Conservation (phyloP, 2,888 invertebrate species). For the Platycnemis pennipes region DNA sequence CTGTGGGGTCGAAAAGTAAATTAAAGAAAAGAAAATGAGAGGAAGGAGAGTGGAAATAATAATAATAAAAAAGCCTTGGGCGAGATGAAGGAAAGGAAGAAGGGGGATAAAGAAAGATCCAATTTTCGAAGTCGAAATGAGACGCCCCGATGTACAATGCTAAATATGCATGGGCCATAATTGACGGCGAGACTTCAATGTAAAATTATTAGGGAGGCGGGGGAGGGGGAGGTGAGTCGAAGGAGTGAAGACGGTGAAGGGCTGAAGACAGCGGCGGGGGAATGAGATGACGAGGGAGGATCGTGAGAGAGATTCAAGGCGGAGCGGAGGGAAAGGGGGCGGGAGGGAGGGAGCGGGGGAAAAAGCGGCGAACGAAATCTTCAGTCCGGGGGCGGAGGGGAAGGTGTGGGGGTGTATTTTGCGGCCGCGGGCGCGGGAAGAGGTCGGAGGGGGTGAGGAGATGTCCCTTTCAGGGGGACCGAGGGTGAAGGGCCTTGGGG, state of each 20-base stretch:
- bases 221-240: neutral
- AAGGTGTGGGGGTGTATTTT: neutral
- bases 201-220: conserved; percentile 58
- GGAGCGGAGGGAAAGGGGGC: neutral
- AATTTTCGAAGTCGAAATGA: conserved; percentile 67
- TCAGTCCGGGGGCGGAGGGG: conserved; percentile 30
- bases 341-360: neutral
- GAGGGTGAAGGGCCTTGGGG: neutral
- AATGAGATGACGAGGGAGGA: neutral
- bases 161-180: conserved; percentile 66
- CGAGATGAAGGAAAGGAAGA: neutral
- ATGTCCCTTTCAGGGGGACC: neutral
- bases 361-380: conserved; percentile 58
- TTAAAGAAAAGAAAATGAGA: neutral
- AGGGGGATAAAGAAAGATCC: conserved; percentile 57
- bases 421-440: neutral
- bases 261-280: neutral
- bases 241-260: neutral
- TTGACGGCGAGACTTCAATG: conserved; percentile 68
- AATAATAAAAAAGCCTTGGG: conserved; percentile 47
- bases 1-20: neutral
- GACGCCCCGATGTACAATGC: conserved; percentile 65
- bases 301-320: neutral
- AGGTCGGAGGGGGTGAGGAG: neutral
- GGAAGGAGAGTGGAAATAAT: conserved; percentile 31